Base-by-base conservation (phyloP, 92 coral and sea anemone species). In the Palythoa heliodiscus region DNA sequence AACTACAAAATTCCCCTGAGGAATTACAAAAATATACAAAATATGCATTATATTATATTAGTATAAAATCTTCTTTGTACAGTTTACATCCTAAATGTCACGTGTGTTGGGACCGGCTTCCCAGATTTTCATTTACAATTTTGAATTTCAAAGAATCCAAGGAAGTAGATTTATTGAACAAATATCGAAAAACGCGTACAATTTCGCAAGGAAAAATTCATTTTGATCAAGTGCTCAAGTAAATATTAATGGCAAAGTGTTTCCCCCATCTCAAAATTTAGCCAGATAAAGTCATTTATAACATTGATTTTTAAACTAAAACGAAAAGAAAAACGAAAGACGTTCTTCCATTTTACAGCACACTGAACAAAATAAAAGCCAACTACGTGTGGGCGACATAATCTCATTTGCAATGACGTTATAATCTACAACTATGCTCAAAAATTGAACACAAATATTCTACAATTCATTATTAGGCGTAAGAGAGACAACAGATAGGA, bases 1-100 rank as follows among this genome's bases (percentile, higher is more conserved):
- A 77, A 57, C 82, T 77, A 77, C 67, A 77, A 77, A 77, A 54
- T 76, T 77, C 82, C 82, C 35, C 15, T 29, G 15, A 77, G 82
- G 82, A 77, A 54, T 77, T 77, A 77, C 82, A 77, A 77, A 77
- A 77, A 77, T 77, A 77, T 77, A 77, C 82, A 77, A 77, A 77
- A 77, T 77, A 77, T 35, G 68, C 22, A 53, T 23, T 57, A 71
- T 70, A 55, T 77, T 77, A 77, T 24, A 77, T 77, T 77, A 77
- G 38, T 77, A 77, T 77, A 77, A 77, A 77, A 77, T 77, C 7
- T 25, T 77, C 82, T 77, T 77, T 77, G 82, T 77, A 77, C 82
- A 77, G 17, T 77, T 29, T 55, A 43, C 82, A 57, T 77, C 35
- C 82, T 57, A 17, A 77, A 52, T 75, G 79, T 75, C 22, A 60